These are phyloP conservation scores for Agrochola lota DNA, from an alignment of 2,888 invertebrate species.

Conservation along the genomic window DNA sequence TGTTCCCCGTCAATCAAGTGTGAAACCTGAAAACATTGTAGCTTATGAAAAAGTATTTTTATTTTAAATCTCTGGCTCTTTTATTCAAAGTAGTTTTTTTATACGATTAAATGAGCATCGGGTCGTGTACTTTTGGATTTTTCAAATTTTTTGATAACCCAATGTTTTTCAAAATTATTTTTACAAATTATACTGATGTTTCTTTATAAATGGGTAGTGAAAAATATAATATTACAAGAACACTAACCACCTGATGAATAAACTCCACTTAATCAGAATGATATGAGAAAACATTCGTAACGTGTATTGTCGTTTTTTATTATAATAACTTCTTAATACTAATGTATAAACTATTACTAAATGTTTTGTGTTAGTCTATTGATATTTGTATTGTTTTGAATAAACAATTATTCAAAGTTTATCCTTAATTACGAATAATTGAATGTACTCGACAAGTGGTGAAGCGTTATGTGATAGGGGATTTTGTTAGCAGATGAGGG, in stretches of 20 bases:
- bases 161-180: background rate
- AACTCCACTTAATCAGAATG: slow-evolving; percentile 73
- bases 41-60: too few species aligned
- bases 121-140: too few species aligned
- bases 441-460: slow-evolving; percentile 63
- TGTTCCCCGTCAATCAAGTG: too few species aligned
- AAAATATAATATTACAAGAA: slow-evolving; percentile 30
- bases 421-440: slow-evolving; percentile 63
- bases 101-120: too few species aligned
- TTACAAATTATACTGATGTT: background rate
- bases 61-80: too few species aligned
- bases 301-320: slow-evolving; percentile 87
- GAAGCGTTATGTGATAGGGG: slow-evolving; percentile 53
- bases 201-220: background rate
- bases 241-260: slow-evolving; percentile 39
- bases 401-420: slow-evolving; percentile 61
- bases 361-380: slow-evolving; percentile 66
- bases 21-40: too few species aligned
- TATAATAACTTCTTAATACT: slow-evolving; percentile 81
- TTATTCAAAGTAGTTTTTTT: too few species aligned
- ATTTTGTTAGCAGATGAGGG: slow-evolving; percentile 28
- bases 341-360: slow-evolving; percentile 77
- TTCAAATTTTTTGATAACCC: background rate
- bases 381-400: slow-evolving; percentile 61
- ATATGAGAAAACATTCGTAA: slow-evolving; percentile 84